Evolutionary conservation across 2,797 vertebrate species (phyloP), one percentile per base, ranked within the genome.

Genomic region (Staurois parvus): DNA sequence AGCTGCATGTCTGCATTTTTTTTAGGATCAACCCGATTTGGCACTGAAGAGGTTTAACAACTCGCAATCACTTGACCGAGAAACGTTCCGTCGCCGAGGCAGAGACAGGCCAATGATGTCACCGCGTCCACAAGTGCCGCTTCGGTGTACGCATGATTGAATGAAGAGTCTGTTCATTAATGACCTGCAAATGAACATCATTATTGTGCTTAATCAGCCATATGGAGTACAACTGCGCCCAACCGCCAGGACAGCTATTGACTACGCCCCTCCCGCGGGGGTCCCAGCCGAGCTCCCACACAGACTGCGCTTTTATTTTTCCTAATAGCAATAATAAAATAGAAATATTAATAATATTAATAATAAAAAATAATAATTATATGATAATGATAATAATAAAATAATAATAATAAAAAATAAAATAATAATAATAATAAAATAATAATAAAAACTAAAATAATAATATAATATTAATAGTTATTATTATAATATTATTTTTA

Each of bases 121-220:
- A 72, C 12, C 26, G 13, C 68, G 12, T 48, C 45, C 72, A 68
- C 62, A 82, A 74, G 69, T 74, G 80, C 52, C 56, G 64, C 34
- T 81, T 42, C 42, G 37, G 34, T 66, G 37, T n/a, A 82, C 59
- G 80, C 80, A 74, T 82, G 80, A 82, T 74, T 66, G 52, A 64
- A 74, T 74, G 66, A 82, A 48, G 17, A 66, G 72, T 78, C 66
- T 64, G 45, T 79, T 79, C 83, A 85, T 85, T 73, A 79, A 76
- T 52, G 76, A 74, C 69, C 76, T 52, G 76, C 92, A 94, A 89
- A 88, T 91, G 91, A 92, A 91, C 92, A 91, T 88, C 90, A 90
- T 93, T 91, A 91, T 88, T 92, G 88, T 90, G 84, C 88, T 90
- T 87, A 90, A 92, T 88, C 87, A 84, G 87, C 92, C 92, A 90